Evolutionary conservation across 2,113 vertebrate species (phyloP).

Genomic region (Caracal caracal): DNA sequence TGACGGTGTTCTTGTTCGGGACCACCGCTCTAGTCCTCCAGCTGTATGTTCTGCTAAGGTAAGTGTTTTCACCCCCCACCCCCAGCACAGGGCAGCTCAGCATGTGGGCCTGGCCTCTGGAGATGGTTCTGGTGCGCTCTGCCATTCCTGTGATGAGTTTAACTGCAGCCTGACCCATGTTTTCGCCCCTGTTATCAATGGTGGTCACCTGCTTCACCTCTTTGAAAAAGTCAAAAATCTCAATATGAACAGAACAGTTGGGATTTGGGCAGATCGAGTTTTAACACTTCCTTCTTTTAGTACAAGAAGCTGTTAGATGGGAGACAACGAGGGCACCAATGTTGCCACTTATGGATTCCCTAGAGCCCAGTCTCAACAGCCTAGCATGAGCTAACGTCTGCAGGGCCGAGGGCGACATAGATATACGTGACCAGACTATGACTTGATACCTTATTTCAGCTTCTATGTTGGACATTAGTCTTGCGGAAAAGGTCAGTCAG

Average conservation of each 20-base stretch:
- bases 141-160: not conserved
- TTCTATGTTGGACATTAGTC: not conserved
- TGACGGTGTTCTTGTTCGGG: slow-evolving; percentile 46
- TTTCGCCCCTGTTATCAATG: not conserved
- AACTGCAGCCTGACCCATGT: slow-evolving; percentile 55
- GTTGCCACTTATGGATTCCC: not conserved
- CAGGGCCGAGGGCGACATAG: not conserved
- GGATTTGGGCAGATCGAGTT: not conserved
- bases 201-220: not conserved
- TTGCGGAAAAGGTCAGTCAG: not conserved
- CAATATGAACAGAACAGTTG: not conserved
- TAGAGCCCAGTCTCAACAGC: not conserved
- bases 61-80: not conserved
- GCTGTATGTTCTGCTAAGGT: slow-evolving; percentile 75
- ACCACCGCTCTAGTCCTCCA: slow-evolving; percentile 43
- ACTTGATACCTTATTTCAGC: not conserved
- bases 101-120: not conserved
- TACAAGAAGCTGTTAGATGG: not conserved
- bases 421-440: not conserved
- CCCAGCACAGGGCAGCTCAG: not conserved
- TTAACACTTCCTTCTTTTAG: not conserved
- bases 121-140: not conserved
- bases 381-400: not conserved
- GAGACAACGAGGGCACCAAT: not conserved
- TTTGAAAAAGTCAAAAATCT: slow-evolving; percentile 9